Evolutionary conservation across 2,797 vertebrate species (phyloP).

Genomic region (Diceros bicornis): DNA sequence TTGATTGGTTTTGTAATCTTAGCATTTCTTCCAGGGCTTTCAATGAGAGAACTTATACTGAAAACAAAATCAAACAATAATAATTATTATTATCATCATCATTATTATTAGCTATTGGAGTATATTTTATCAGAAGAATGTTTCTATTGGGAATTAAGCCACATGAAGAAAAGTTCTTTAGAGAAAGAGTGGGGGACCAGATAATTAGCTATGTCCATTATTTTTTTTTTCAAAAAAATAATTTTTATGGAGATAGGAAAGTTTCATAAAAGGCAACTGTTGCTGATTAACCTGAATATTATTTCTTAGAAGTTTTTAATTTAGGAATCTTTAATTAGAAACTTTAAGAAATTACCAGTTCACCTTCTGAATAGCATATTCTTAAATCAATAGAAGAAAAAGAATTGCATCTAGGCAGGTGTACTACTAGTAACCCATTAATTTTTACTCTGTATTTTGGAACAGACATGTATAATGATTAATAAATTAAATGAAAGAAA

Average conservation of each 20-base stretch:
- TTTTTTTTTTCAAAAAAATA: background rate
- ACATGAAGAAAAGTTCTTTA: constrained; percentile 33
- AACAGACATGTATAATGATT: constrained; percentile 19
- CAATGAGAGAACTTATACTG: background rate
- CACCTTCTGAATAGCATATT: background rate
- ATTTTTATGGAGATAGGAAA: background rate
- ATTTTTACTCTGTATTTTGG: constrained; percentile 57
- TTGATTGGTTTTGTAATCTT: constrained; percentile 7
- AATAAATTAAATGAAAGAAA: background rate
- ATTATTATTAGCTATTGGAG: background rate
- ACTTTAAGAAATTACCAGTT: constrained; percentile 54
- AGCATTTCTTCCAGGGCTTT: background rate
- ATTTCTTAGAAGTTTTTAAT: constrained; percentile 63
- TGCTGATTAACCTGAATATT: constrained; percentile 48
- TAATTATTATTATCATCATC: background rate
- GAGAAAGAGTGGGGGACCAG: background rate
- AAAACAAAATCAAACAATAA: constrained; percentile 51
- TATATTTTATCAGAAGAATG: background rate
- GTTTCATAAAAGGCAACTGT: constrained; percentile 49
- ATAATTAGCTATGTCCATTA: background rate
- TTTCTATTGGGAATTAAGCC: constrained; percentile 23
- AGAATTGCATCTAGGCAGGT: background rate
- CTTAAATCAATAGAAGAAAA: constrained; percentile 52
- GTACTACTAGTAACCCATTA: constrained; percentile 1
- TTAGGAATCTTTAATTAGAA: constrained; percentile 66